Evolutionary conservation across 2,888 invertebrate genomes (phyloP).

Genomic region (Aphodius sticticus): DNA sequence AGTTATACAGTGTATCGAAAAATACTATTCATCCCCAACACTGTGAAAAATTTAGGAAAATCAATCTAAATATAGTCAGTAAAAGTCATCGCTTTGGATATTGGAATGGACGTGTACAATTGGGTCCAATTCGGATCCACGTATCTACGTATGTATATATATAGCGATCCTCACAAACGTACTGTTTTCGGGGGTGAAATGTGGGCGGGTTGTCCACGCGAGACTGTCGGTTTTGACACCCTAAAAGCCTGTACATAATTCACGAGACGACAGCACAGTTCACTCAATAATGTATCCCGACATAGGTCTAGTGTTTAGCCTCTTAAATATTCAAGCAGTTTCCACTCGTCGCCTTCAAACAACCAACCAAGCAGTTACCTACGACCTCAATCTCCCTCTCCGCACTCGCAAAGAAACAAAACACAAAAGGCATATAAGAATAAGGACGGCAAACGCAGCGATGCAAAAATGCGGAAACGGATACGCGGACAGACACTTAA

Average conservation of each 20-base stretch:
- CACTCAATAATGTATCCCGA: slow-evolving; percentile 60
- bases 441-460: slow-evolving; percentile 4
- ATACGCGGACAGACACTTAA: slow-evolving; percentile 24
- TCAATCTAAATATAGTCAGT: too few relatives aligned
- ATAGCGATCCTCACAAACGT: not conserved
- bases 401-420: not conserved
- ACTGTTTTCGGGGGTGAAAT: slow-evolving; percentile 25
- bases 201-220: slow-evolving; percentile 31
- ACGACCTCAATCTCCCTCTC: not conserved
- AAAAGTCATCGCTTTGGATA: too few relatives aligned
- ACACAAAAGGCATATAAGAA: not conserved
- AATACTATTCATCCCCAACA: too few relatives aligned
- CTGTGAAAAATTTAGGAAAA: too few relatives aligned
- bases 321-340: slow-evolving; percentile 58
- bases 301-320: slow-evolving; percentile 62
- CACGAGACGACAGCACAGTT: slow-evolving; percentile 60
- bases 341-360: slow-evolving; percentile 47
- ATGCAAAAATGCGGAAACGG: slow-evolving; percentile 26
- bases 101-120: too few relatives aligned
- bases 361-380: slow-evolving; percentile 33
- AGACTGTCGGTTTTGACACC: slow-evolving; percentile 54
- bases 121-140: too few relatives aligned
- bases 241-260: slow-evolving; percentile 61
- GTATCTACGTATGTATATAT: not conserved
- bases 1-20: too few relatives aligned